These are phyloP conservation scores for Aphaenogaster floridana DNA, from an alignment of 1,140 invertebrate genomes.

Conservation along the genomic window DNA sequence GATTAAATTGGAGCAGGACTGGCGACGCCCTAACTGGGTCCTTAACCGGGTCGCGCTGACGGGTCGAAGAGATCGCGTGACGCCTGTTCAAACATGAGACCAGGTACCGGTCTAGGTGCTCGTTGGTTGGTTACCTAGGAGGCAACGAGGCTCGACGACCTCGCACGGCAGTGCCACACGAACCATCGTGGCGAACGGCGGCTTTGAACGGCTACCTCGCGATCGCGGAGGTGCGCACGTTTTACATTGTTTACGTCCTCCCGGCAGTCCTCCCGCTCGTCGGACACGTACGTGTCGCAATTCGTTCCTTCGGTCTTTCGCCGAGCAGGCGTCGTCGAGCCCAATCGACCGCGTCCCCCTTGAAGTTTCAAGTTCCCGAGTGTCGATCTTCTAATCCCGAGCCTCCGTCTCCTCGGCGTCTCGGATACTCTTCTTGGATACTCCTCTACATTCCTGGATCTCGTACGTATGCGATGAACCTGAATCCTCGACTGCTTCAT, in stretches of 20 bases:
- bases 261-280: neutral
- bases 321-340: neutral
- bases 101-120: slow-evolving; percentile 1
- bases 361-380: neutral
- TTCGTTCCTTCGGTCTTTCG: neutral
- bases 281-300: neutral
- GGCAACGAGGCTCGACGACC: slow-evolving; percentile 72
- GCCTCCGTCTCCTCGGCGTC: neutral
- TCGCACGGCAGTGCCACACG: slow-evolving; percentile 68
- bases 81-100: neutral
- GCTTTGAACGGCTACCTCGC: slow-evolving; percentile 38
- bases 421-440: neutral
- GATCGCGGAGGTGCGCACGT: slow-evolving; percentile 49
- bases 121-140: neutral
- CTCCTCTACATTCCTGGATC: neutral
- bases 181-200: slow-evolving; percentile 68
- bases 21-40: neutral
- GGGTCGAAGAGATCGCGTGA: slow-evolving; percentile 37
- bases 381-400: neutral
- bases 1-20: neutral
- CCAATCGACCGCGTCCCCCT: neutral
- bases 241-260: slow-evolving; percentile 15
- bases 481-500: neutral
- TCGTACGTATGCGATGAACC: neutral
- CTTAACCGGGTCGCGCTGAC: neutral